Conservation (phyloP, 2,888 invertebrate species). For the Achlya flavicornis region DNA sequence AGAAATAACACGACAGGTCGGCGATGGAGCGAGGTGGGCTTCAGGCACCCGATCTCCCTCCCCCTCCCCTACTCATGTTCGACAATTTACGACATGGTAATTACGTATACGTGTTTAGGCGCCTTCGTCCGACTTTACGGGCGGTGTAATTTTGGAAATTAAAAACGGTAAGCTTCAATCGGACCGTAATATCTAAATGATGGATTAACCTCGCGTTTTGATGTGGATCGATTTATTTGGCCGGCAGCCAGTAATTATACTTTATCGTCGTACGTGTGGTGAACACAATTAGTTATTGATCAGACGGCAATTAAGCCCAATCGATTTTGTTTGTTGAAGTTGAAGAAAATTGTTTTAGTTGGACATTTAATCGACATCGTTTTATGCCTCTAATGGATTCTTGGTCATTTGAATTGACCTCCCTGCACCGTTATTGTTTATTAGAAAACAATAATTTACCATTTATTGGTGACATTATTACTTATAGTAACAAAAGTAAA, state of each 20-base stretch:
- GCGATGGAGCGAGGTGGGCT: slow-evolving; percentile 55
- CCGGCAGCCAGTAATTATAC: slow-evolving; percentile 82
- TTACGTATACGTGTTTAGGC: slow-evolving; percentile 77
- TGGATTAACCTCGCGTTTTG: slow-evolving; percentile 82
- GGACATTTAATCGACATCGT: slow-evolving; percentile 74
- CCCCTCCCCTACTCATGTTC: slow-evolving; percentile 65
- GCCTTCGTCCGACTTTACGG: slow-evolving; percentile 61
- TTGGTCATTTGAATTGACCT: slow-evolving; percentile 66
- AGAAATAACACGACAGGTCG: slow-evolving; percentile 79
- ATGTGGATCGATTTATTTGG: slow-evolving; percentile 83
- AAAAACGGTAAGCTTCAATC: slow-evolving; percentile 82
- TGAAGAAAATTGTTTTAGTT: slow-evolving; percentile 83
- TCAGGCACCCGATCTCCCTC: slow-evolving; percentile 36
- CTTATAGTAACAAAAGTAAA: slow-evolving; percentile 17
- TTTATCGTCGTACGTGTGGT: slow-evolving; percentile 81
- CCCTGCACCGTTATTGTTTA: slow-evolving; percentile 59
- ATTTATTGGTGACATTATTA: slow-evolving; percentile 37
- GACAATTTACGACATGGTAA: slow-evolving; percentile 79
- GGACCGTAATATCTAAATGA: slow-evolving; percentile 81
- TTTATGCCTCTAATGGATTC: slow-evolving; percentile 77
- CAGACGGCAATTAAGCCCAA: slow-evolving; percentile 80
- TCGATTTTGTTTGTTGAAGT: slow-evolving; percentile 84
- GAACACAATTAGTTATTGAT: slow-evolving; percentile 84
- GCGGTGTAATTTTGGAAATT: slow-evolving; percentile 81
- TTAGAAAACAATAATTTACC: slow-evolving; percentile 59